phyloP scores from a whole-genome alignment of 2,888 invertebrate species.

The Platerodrilus igneus region DNA sequence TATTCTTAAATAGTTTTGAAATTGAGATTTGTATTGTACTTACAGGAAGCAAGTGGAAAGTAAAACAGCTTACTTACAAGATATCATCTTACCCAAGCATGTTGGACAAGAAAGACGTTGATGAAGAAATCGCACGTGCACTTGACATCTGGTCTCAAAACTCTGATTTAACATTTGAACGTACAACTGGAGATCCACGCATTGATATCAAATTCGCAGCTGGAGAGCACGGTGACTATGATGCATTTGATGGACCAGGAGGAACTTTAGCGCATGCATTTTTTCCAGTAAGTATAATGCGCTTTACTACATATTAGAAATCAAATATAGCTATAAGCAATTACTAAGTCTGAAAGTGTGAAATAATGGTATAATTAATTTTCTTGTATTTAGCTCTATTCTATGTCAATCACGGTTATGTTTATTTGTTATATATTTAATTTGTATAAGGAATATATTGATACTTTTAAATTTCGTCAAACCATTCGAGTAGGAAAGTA shows the following conservation, averaged over 20 bases:
- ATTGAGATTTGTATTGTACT: too few relatives aligned
- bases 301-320: too few relatives aligned
- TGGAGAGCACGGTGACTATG: constrained; percentile 90
- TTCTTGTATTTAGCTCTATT: background rate
- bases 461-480: too few relatives aligned
- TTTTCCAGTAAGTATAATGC: constrained; percentile 68
- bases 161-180: constrained; percentile 77
- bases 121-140: constrained; percentile 74
- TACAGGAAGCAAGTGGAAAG: constrained; percentile 87
- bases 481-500: too few relatives aligned
- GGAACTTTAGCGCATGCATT: constrained; percentile 93
- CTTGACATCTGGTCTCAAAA: constrained; percentile 84
- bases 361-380: too few relatives aligned
- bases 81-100: constrained; percentile 82
- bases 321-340: constrained; percentile 6
- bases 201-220: constrained; percentile 82
- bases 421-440: too few relatives aligned
- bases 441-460: too few relatives aligned
- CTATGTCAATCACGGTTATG: too few relatives aligned
- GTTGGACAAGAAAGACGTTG: constrained; percentile 65
- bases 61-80: constrained; percentile 82
- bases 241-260: constrained; percentile 92
- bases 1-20: too few relatives aligned
- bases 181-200: constrained; percentile 72
- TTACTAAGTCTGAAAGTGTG: background rate